Conservation (phyloP, 1,140 invertebrate species). For the Ctenoplectra terminalis region DNA sequence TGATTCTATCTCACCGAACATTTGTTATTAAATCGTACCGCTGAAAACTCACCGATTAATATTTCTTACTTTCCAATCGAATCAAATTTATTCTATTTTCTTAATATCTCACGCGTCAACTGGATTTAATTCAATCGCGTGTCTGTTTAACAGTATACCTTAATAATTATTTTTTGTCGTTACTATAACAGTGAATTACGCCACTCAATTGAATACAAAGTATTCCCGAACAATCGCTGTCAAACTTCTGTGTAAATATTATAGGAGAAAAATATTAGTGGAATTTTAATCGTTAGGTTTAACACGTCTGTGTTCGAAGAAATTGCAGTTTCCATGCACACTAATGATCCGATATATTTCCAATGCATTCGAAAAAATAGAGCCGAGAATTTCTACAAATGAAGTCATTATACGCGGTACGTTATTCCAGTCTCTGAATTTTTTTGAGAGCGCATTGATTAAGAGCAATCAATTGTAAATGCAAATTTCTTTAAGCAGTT, state of each 20-base stretch:
- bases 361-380: conserved; percentile 4
- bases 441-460: conserved; percentile 3
- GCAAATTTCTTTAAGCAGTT: not conserved
- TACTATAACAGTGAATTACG: no score
- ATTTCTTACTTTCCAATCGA: not conserved
- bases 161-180: not conserved
- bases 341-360: conserved; percentile 5
- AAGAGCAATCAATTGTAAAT: not conserved
- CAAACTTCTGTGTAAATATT: not conserved
- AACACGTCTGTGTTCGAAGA: no score
- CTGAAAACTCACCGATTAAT: not conserved
- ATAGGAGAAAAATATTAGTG: not conserved
- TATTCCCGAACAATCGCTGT: not conserved
- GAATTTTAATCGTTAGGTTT: not conserved
- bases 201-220: not conserved
- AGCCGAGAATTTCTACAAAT: conserved; percentile 23
- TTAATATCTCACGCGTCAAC: not conserved
- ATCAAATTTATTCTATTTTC: not conserved
- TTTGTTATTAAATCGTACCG: conserved; percentile 29
- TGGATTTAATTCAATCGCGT: not conserved
- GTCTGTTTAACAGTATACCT: not conserved
- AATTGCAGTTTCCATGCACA: not conserved
- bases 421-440: not conserved
- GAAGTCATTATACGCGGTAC: conserved; percentile 15
- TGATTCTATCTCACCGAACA: conserved; percentile 38